Evolutionary conservation across 1,140 invertebrate genomes (phyloP).

Genomic region (Chrysopa pallens): DNA sequence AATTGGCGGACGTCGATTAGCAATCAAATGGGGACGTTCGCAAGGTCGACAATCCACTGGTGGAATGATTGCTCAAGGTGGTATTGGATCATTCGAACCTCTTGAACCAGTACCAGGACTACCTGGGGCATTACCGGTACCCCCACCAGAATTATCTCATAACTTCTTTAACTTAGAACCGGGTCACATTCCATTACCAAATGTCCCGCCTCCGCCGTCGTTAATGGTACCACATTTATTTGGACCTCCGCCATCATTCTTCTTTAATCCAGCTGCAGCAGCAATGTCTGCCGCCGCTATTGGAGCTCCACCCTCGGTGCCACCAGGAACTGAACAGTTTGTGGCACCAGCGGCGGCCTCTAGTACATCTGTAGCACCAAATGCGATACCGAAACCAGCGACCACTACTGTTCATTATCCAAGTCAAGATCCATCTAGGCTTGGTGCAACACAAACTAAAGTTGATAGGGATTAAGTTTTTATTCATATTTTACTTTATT

Average conservation of each 20-base stretch:
- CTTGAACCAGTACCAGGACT: conserved; percentile 80
- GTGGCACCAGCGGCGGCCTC: conserved; percentile 31
- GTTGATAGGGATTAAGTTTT: conserved; percentile 8
- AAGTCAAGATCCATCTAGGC: conserved; percentile 80
- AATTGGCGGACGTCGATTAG: conserved; percentile 66
- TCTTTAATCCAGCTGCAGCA: conserved; percentile 37
- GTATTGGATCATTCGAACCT: conserved; percentile 21
- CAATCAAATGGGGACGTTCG: conserved; percentile 93
- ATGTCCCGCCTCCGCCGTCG: conserved; percentile 34
- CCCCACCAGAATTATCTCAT: conserved; percentile 54
- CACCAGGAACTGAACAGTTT: conserved; percentile 15
- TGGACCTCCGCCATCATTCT: conserved; percentile 30
- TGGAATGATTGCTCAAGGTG: conserved; percentile 15
- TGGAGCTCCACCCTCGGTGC: conserved; percentile 27
- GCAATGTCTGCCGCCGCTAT: conserved; percentile 24
- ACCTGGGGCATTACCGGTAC: conserved; percentile 57
- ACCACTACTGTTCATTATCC: conserved; percentile 61
- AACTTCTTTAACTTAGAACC: conserved; percentile 66
- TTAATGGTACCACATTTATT: conserved; percentile 30
- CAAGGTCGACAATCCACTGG: conserved; percentile 34
- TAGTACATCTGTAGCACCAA: conserved; percentile 19
- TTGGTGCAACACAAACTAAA: conserved; percentile 46
- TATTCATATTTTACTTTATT: too few relatives aligned
- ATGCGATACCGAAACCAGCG: conserved; percentile 21
- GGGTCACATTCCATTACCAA: conserved; percentile 26